Conservation (phyloP, 2,888 invertebrate genomes). For the Andrena flavipes region DNA sequence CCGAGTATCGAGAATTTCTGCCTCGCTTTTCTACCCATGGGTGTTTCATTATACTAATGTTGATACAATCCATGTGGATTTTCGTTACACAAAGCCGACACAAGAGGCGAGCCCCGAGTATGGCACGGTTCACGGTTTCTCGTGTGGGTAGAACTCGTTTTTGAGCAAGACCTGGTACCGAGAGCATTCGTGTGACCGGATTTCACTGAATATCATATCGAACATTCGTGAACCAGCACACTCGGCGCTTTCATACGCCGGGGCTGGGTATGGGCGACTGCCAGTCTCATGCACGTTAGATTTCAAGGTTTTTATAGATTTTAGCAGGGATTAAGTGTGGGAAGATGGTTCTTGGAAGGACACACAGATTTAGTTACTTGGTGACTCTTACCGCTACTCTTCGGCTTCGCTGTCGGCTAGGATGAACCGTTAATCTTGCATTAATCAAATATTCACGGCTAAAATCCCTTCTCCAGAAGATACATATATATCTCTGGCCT, state of each 20-base stretch:
- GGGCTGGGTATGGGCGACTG: neutral
- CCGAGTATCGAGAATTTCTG: neutral
- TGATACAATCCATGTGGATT: constrained; percentile 35
- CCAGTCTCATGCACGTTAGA: constrained; percentile 4
- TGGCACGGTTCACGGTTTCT: constrained; percentile 52
- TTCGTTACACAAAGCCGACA: constrained; percentile 31
- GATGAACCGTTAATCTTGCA: no score
- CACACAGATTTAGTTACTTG: no score
- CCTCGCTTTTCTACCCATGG: neutral
- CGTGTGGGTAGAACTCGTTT: constrained; percentile 66
- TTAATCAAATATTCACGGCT: no score
- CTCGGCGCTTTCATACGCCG: neutral
- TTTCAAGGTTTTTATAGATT: neutral
- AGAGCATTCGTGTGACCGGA: constrained; percentile 43
- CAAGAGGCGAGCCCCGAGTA: constrained; percentile 25
- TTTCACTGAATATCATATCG: constrained; percentile 60
- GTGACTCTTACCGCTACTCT: no score
- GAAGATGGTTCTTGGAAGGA: no score
- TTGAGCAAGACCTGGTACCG: constrained; percentile 41
- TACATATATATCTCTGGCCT: no score
- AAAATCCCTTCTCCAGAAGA: no score
- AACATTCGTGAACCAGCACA: constrained; percentile 44
- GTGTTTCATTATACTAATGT: constrained; percentile 14
- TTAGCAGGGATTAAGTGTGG: no score
- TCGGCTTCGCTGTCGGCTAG: no score